Evolutionary conservation across 2,888 invertebrate species (phyloP), one percentile per base, ranked within the genome.

Genomic region (Spilarctia lutea): DNA sequence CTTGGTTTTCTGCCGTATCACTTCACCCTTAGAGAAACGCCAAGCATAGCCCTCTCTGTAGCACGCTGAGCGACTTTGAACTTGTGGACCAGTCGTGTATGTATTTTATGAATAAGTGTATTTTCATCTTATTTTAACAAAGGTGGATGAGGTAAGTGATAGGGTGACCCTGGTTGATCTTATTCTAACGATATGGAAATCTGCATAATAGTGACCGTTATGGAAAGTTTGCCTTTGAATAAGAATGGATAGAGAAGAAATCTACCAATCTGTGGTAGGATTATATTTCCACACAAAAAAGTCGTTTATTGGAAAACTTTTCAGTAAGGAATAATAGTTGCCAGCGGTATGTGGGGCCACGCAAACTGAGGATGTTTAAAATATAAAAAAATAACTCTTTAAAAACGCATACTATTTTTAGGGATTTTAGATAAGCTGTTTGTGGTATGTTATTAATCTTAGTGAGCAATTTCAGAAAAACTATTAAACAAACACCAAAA

Each of bases 231-330:
- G 52, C 30, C 45, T 76, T 72, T 77, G 70, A 80, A 81, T 78
- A 80, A 79, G 73, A 75, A 35, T 52, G 35, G 68, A 77, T 76
- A 75, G 82, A 80, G 56, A 35, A 65, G 39, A 80, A 82, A 80
- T 81, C 75, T 80, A 77, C 77, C 83, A 76, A 83, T 85, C 81
- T 77, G 18, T 39, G 66, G 60, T 69, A 79, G 69, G 79, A 80
- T 81, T 78, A 78, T 81, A 85, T 86, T 83, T 84, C 81, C 81
- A 80, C 84, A 79, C 84, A 88, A 87, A 89, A 89, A 89, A 84
- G 86, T 85, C 85, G 86, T 89, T 89, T 90, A 90, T 91, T 89
- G 89, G 89, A 87, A 89, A 91, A 91, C 84, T 91, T 88, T 85
- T 82, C 79, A 82, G 79, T 78, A 79, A 84, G 81, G 85, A 85